Percentiles rank a stretch among this genome's conserved stretches.
phyloP scores from a whole-genome alignment of 2,888 invertebrate species.

The Microdon myrmicae region DNA sequence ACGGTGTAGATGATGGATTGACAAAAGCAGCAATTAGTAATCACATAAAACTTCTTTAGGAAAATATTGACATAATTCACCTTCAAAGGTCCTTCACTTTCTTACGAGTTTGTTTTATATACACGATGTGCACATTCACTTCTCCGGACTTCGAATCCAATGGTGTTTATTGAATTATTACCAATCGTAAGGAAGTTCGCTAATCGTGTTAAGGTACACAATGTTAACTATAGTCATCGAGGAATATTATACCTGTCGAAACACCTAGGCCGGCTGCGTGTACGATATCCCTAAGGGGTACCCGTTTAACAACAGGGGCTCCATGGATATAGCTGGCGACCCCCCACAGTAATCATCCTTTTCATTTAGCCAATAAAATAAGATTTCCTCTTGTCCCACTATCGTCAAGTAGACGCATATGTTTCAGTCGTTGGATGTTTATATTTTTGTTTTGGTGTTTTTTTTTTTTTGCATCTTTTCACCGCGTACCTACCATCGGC shows the following conservation, averaged over 20 bases:
- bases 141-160: conserved; percentile 20
- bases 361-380: conserved; percentile 51
- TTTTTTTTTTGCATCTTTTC: too few species aligned
- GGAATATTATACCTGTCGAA: conserved; percentile 49
- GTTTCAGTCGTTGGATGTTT: conserved; percentile 5
- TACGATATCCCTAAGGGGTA: conserved; percentile 40
- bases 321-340: conserved; percentile 33
- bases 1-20: too few species aligned
- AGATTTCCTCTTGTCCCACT: conserved; percentile 43
- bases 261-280: conserved; percentile 39
- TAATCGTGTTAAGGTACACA: conserved; percentile 56
- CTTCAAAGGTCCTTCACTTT: too few species aligned
- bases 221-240: conserved; percentile 53
- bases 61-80: too few species aligned
- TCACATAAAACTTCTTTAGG: too few species aligned
- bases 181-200: conserved; percentile 47
- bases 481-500: too few species aligned
- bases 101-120: too few species aligned
- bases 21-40: too few species aligned
- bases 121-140: too few species aligned
- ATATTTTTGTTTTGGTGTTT: too few species aligned
- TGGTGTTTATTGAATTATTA: conserved; percentile 47
- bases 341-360: conserved; percentile 49
- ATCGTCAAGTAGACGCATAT: conserved; percentile 40
- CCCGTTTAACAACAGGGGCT: conserved; percentile 49